Percentiles rank a stretch among this genome's conserved stretches.
These are phyloP conservation scores for Gastrophysa polygoni DNA, from an alignment of 2,888 invertebrate species.

Conservation along the genomic window DNA sequence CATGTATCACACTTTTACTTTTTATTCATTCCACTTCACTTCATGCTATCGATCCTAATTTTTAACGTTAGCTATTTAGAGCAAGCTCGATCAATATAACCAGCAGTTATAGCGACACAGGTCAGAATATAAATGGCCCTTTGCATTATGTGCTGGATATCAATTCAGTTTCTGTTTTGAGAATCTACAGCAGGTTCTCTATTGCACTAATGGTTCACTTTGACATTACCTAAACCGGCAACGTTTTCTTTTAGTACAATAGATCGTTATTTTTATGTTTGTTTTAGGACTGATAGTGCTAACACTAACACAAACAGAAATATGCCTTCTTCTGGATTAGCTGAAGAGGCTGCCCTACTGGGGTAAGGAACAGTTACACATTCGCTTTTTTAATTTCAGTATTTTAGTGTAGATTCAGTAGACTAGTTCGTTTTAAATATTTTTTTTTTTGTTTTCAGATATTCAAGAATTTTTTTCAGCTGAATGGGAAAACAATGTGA, in stretches of 20 bases:
- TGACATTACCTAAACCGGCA: not conserved
- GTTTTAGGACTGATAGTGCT: conserved; percentile 56
- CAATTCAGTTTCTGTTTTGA: not conserved
- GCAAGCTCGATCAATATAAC: not conserved
- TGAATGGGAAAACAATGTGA: too few species aligned
- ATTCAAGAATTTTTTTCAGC: not conserved
- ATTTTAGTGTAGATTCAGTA: conserved; percentile 2
- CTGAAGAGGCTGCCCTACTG: conserved; percentile 86
- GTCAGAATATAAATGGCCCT: conserved; percentile 7
- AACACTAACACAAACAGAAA: conserved; percentile 58
- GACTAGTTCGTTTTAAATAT: not conserved
- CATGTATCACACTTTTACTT: not conserved
- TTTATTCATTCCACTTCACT: not conserved
- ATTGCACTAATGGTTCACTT: not conserved
- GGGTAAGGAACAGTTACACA: conserved; percentile 70
- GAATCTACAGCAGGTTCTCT: not conserved
- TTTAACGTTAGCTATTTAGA: not conserved
- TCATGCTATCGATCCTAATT: not conserved
- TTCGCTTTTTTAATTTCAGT: conserved; percentile 27
- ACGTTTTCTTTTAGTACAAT: conserved; percentile 8
- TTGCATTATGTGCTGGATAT: not conserved
- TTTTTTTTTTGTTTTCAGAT: not conserved
- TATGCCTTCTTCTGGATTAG: conserved; percentile 73
- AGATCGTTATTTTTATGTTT: conserved; percentile 35
- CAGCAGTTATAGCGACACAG: not conserved